These are phyloP conservation scores for Temnothorax rugatulus DNA, from an alignment of 2,888 invertebrate genomes.

Conservation along the genomic window DNA sequence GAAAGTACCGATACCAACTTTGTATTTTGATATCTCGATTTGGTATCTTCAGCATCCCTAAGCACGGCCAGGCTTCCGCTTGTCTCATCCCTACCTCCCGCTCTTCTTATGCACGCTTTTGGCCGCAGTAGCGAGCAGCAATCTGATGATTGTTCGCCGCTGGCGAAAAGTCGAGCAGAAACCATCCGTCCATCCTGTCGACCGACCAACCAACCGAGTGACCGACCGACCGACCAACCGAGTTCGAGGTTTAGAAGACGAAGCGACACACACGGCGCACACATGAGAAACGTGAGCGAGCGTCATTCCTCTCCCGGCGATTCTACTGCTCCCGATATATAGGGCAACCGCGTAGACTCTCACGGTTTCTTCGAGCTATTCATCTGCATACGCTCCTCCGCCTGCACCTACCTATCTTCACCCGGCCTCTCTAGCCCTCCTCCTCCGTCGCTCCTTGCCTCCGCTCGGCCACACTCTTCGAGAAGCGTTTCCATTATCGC, in stretches of 20 bases:
- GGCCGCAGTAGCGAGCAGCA: conserved; percentile 37
- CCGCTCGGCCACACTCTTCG: conserved; percentile 38
- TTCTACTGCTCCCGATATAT: conserved; percentile 81
- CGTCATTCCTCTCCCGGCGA: conserved; percentile 66
- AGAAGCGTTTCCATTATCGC: conserved; percentile 53
- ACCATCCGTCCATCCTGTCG: neutral
- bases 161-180: conserved; percentile 46
- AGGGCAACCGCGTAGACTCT: conserved; percentile 85
- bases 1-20: conserved; percentile 43
- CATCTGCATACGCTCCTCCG: conserved; percentile 83
- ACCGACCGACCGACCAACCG: conserved; percentile 65
- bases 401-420: conserved; percentile 48
- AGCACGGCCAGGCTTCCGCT: conserved; percentile 49
- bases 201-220: conserved; percentile 24
- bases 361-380: conserved; percentile 86
- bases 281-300: conserved; percentile 74
- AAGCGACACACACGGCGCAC: conserved; percentile 65
- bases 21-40: conserved; percentile 40
- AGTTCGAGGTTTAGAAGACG: conserved; percentile 74
- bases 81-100: neutral
- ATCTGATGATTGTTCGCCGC: conserved; percentile 66
- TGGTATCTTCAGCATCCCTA: conserved; percentile 61
- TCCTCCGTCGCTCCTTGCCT: conserved; percentile 55
- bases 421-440: conserved; percentile 49
- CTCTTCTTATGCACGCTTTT: conserved; percentile 31